Conservation (phyloP, 2,888 invertebrate genomes). For the Pogonocherus hispidulus region DNA sequence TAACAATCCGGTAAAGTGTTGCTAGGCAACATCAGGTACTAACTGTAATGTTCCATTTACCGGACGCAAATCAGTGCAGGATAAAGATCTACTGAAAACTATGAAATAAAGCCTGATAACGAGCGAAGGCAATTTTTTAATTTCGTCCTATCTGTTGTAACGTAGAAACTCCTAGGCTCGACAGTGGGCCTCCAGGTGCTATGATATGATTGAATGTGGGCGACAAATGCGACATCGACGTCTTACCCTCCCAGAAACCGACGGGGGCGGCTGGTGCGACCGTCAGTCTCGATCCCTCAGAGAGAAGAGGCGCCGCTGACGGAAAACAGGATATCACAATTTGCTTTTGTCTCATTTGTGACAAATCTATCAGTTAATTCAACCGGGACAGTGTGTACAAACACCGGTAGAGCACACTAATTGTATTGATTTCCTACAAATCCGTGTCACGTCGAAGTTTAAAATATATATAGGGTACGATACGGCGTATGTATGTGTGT, state of each 20-base stretch:
- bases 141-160: too few relatives aligned
- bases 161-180: too few relatives aligned
- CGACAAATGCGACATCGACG: too few relatives aligned
- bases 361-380: conserved; percentile 27
- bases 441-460: conserved; percentile 8
- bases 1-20: too few relatives aligned
- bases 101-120: too few relatives aligned
- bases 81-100: too few relatives aligned
- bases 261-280: not conserved
- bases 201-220: too few relatives aligned
- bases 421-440: conserved; percentile 12
- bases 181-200: too few relatives aligned
- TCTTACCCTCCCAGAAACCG: conserved; percentile 5
- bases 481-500: conserved; percentile 1
- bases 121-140: too few relatives aligned
- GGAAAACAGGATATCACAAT: conserved; percentile 24
- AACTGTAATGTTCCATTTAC: too few relatives aligned
- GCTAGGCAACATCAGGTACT: too few relatives aligned
- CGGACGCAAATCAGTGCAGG: too few relatives aligned
- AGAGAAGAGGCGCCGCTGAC: conserved; percentile 10
- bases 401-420: conserved; percentile 7
- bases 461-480: conserved; percentile 3
- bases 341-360: conserved; percentile 28
- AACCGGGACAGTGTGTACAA: conserved; percentile 18
- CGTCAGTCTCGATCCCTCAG: conserved; percentile 19